Evolutionary conservation across 2,888 invertebrate species (phyloP).

Genomic region (Bellardia pandia): DNA sequence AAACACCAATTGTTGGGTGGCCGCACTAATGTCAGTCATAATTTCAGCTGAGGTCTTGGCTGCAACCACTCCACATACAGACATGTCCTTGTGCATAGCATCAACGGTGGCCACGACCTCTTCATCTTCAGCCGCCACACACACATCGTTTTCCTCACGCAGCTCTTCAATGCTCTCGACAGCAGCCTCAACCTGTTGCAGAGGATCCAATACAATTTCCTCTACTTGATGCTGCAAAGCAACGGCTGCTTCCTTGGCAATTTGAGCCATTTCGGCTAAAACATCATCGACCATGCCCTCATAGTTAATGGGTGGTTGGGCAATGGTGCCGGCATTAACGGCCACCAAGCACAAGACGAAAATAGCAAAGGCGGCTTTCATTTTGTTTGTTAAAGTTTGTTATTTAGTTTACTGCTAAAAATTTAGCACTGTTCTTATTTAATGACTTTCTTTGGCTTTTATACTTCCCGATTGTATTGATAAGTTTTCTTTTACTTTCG

Average conservation of each 20-base stretch:
- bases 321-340: constrained; percentile 49
- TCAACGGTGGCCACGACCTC: constrained; percentile 73
- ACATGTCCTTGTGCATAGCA: constrained; percentile 75
- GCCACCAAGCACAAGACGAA: constrained; percentile 64
- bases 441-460: neutral
- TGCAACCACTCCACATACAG: constrained; percentile 76
- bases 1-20: constrained; percentile 77
- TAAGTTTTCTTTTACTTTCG: neutral
- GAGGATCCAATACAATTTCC: constrained; percentile 75
- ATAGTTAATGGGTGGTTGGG: constrained; percentile 66
- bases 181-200: constrained; percentile 76
- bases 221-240: constrained; percentile 76
- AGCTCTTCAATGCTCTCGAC: constrained; percentile 76
- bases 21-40: constrained; percentile 76
- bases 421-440: constrained; percentile 11
- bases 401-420: constrained; percentile 19
- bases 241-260: constrained; percentile 74
- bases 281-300: constrained; percentile 72
- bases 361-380: constrained; percentile 64
- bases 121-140: constrained; percentile 76
- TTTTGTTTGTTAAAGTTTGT: constrained; percentile 40
- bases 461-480: neutral
- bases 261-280: constrained; percentile 73
- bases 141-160: constrained; percentile 73
- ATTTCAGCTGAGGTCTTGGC: constrained; percentile 78